phyloP scores from a whole-genome alignment of 2,888 invertebrate genomes.

The Coronaproctus castanopsis region DNA sequence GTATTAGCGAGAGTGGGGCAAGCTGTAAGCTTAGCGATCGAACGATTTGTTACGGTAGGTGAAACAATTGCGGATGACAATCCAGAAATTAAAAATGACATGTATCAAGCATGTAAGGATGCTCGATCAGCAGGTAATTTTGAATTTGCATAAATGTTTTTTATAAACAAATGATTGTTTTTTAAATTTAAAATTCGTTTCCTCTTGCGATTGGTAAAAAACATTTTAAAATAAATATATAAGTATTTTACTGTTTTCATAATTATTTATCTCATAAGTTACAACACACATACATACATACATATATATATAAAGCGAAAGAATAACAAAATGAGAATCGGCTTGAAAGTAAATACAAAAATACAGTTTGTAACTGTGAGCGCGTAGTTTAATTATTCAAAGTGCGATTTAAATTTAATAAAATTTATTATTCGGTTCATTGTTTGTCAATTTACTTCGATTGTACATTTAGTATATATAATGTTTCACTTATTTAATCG shows the following conservation, averaged over 20 bases:
- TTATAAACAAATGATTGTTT: not conserved
- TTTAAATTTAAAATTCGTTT: not conserved
- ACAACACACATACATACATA: not conserved
- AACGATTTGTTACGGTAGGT: conserved; percentile 92
- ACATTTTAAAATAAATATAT: too few relatives aligned
- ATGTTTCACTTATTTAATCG: too few relatives aligned
- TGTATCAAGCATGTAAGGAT: conserved; percentile 93
- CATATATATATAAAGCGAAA: not conserved
- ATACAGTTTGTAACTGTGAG: too few relatives aligned
- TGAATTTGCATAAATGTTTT: too few relatives aligned
- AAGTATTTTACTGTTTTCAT: not conserved
- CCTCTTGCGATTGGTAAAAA: not conserved
- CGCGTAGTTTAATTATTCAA: too few relatives aligned
- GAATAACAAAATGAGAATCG: not conserved
- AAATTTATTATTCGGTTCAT: too few relatives aligned
- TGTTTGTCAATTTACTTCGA: too few relatives aligned
- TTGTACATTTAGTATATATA: too few relatives aligned
- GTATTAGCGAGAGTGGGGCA: conserved; percentile 83
- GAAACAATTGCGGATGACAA: conserved; percentile 98
- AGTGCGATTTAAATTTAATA: too few relatives aligned
- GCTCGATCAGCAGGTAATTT: conserved; percentile 75
- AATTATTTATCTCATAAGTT: not conserved
- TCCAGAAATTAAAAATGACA: conserved; percentile 86
- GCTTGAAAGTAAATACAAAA: too few relatives aligned
- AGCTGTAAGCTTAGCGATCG: conserved; percentile 89